These are phyloP conservation scores for Melanocharis versteri DNA, from an alignment of 2,113 vertebrate species.

Conservation along the genomic window DNA sequence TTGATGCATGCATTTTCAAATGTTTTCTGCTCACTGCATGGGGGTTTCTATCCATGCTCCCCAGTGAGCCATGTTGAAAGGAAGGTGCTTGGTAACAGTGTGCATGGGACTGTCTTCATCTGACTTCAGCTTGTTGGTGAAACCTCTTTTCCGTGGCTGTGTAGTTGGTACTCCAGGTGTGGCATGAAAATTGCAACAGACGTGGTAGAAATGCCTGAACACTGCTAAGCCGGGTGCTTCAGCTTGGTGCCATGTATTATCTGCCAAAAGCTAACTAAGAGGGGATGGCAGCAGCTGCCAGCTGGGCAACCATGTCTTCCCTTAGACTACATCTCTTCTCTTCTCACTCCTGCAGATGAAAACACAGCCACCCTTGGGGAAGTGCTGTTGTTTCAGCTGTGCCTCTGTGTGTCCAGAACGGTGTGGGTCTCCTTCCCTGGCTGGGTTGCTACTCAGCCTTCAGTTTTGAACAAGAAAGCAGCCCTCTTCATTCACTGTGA, in stretches of 20 bases:
- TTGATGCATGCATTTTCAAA: not conserved
- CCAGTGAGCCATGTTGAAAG: rapidly evolving
- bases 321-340: not conserved
- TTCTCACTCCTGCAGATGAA: not conserved
- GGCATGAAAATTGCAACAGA: not conserved
- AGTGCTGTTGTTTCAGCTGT: not conserved
- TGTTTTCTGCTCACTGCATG: not conserved
- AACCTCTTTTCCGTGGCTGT: not conserved
- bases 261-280: not conserved
- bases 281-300: not conserved
- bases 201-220: not conserved
- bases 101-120: not conserved
- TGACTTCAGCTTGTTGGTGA: not conserved
- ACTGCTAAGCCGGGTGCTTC: not conserved
- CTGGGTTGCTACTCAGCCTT: not conserved
- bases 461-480: not conserved
- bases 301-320: not conserved
- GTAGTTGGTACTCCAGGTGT: not conserved
- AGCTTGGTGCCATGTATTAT: not conserved
- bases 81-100: not conserved
- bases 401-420: rapidly evolving
- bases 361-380: not conserved
- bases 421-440: rapidly evolving
- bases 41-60: rapidly evolving
- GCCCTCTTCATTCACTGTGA: not conserved